A percentile compares a stretch with the other conserved stretches of the same genome.
Evolutionary conservation across 2,113 vertebrate genomes (phyloP).

Genomic region (Burhinus oedicnemus): DNA sequence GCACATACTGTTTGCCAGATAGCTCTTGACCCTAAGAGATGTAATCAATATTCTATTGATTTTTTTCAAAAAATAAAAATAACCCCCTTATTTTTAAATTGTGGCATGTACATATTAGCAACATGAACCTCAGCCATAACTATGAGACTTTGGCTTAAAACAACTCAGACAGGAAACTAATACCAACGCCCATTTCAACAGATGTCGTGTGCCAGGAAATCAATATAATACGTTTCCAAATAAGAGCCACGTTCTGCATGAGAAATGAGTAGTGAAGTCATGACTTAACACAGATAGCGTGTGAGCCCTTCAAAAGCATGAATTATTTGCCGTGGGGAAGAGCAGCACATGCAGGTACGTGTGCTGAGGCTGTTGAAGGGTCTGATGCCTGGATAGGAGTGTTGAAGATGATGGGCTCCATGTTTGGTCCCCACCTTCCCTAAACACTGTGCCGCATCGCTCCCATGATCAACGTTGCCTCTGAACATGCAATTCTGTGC

Average conservation of each 20-base stretch:
- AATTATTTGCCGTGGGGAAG: accelerated
- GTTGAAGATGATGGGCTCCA: neutral
- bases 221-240: neutral
- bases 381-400: neutral
- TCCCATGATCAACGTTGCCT: accelerated
- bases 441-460: accelerated
- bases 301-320: neutral
- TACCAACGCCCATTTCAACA: neutral
- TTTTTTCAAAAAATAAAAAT: neutral
- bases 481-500: neutral
- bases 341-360: neutral
- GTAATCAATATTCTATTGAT: neutral
- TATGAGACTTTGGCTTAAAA: neutral
- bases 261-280: neutral
- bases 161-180: neutral
- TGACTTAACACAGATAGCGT: neutral
- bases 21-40: neutral
- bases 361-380: neutral
- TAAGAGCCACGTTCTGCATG: neutral
- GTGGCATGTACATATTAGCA: neutral
- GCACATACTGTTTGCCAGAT: neutral
- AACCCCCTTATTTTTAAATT: neutral
- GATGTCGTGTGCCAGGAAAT: neutral
- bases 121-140: neutral
- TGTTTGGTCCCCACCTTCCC: neutral